Evolutionary conservation across 2,888 invertebrate species (phyloP).

Genomic region (Diadromus collaris): DNA sequence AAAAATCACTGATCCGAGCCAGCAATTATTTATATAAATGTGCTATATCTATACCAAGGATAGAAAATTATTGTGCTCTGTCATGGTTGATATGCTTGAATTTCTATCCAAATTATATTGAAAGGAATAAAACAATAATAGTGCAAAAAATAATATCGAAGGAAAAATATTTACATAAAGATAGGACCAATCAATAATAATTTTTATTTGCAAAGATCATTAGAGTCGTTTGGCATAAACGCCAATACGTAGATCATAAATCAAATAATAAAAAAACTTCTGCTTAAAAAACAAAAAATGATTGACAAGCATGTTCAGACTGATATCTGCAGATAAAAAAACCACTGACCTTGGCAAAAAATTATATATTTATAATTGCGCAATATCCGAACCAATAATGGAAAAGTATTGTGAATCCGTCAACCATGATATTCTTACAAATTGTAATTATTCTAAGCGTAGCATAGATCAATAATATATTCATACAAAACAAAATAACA

Average conservation of each 20-base stretch:
- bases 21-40: not conserved
- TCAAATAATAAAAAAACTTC: too few relatives aligned
- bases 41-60: not conserved
- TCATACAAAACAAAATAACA: not conserved
- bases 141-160: not conserved
- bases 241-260: too few relatives aligned
- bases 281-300: too few relatives aligned
- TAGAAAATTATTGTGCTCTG: not conserved
- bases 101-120: not conserved
- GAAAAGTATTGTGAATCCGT: not conserved
- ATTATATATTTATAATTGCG: too few relatives aligned
- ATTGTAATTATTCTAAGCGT: not conserved
- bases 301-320: too few relatives aligned
- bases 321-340: too few relatives aligned
- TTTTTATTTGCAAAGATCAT: not conserved
- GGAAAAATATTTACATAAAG: not conserved
- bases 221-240: too few relatives aligned
- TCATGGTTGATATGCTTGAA: not conserved
- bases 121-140: not conserved
- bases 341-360: too few relatives aligned
- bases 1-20: not conserved
- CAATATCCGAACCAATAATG: not conserved
- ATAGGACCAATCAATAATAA: not conserved
- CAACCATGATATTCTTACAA: not conserved
- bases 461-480: not conserved